These are phyloP conservation scores for Albula goreensis DNA, from an alignment of 2,113 vertebrate species.

Conservation along the genomic window DNA sequence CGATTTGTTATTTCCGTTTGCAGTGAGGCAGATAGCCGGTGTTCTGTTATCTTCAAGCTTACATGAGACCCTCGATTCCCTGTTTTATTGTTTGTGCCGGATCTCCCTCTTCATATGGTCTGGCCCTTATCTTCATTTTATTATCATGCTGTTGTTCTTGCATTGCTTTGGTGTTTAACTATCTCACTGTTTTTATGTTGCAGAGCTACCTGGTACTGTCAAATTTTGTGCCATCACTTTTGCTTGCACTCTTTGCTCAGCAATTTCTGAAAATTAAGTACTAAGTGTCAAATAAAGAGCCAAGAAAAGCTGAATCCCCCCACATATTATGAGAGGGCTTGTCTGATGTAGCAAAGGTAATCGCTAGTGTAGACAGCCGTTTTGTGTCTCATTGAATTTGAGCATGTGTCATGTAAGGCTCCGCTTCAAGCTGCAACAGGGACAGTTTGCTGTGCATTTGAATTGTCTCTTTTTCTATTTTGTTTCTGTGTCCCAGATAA, in stretches of 20 bases:
- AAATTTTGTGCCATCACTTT: neutral
- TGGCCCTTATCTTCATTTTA: neutral
- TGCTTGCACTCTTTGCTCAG: neutral
- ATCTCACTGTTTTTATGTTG: neutral
- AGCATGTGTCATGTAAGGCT: neutral
- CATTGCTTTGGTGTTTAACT: neutral
- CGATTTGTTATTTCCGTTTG: neutral
- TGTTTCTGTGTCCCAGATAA: neutral
- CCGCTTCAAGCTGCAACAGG: neutral
- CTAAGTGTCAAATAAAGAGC: neutral
- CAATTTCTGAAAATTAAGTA: neutral
- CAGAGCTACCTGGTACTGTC: neutral
- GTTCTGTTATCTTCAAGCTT: neutral
- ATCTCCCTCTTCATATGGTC: neutral
- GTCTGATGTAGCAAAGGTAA: neutral
- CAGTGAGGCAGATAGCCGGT: neutral
- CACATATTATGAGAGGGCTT: neutral
- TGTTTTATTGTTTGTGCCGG: neutral
- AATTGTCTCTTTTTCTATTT: neutral
- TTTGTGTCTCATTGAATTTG: neutral
- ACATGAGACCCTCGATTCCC: neutral
- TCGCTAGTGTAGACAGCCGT: neutral
- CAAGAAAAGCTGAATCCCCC: neutral
- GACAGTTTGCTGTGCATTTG: neutral
- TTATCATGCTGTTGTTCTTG: neutral